Conservation (phyloP, 2,113 vertebrate genomes). For the Thalassarche chlororhynchos region DNA sequence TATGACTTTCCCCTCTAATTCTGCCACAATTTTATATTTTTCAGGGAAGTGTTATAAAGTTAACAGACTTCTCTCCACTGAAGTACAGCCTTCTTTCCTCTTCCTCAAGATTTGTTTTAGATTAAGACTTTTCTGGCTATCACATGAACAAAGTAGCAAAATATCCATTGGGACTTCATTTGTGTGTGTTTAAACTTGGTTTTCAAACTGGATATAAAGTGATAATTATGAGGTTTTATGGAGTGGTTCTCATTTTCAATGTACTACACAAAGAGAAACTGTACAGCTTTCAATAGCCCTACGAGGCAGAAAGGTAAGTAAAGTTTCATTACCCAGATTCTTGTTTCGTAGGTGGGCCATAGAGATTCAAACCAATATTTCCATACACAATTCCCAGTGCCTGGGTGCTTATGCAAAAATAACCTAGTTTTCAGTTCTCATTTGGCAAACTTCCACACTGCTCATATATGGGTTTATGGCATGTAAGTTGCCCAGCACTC, state of each 20-base stretch:
- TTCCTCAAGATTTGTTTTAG: not conserved
- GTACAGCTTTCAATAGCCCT: not conserved
- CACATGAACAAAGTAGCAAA: not conserved
- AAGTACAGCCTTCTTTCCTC: not conserved
- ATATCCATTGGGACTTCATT: not conserved
- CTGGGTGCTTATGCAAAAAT: not conserved
- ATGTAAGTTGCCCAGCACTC: not conserved
- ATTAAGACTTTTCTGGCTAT: not conserved
- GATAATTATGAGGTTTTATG: not conserved
- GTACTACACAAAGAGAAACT: not conserved
- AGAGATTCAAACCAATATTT: not conserved
- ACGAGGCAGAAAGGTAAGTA: not conserved
- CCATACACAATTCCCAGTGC: not conserved
- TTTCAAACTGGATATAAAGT: not conserved
- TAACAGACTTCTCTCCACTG: not conserved
- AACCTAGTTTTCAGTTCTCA: not conserved
- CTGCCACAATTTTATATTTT: not conserved
- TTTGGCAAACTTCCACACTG: not conserved
- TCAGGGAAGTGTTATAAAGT: not conserved
- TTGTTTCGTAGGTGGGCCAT: not conserved
- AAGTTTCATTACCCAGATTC: not conserved
- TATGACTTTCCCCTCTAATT: not conserved
- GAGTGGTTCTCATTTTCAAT: not conserved
- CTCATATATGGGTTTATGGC: not conserved
- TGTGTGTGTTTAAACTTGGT: not conserved